Evolutionary conservation across 1,140 invertebrate species (phyloP), one percentile per base, ranked within the genome.

Genomic region (Spodoptera frugiperda): DNA sequence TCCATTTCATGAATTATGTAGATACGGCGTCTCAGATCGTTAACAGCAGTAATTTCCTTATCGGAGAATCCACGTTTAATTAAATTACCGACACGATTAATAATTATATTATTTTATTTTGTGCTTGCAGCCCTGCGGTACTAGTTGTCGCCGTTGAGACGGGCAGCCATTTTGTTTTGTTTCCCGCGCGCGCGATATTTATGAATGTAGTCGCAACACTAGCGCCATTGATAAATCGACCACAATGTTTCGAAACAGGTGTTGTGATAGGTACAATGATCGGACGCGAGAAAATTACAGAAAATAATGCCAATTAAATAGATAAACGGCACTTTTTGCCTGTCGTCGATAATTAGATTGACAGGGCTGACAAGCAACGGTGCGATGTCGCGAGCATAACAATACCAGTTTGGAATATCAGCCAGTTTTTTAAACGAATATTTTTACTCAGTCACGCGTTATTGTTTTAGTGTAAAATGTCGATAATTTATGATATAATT

Each of bases 221-320:
- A 81, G 54, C 77, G 76, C 67, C 81, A 86, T 86, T 86, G 82
- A 86, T 86, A 82, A 86, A 79, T 57, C 57, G 73, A 68, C 63
- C 33, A 25, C 61, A 63, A 48, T 48, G 54, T 5, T 8, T 44
- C 0, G 15, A 44, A 63, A 63, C 68, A 72, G 68, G 30, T 72
- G 68, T 72, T 57, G 44, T 2, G 63, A 48, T 44, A 63, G 15
- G 33, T 61, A 61, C 49, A 76, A 76, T 67, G 75, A 61, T 70
- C 51, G 53, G 55, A 70, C 75, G 65, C 53, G 74, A 59, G 75
- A 70, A 77, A 70, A 70, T 49, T 57, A 78, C 63, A 55, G 57
- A 55, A 72, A 78, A 78, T 55, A 55, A 73, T 53, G 65, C 59
- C 63, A 70, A 68, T 75, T 70, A 78, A 48, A 72, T 67, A 68